Percentiles rank a stretch among this genome's conserved stretches.
Conservation (phyloP, 2,113 vertebrate species). For the Rostratula benghalensis region DNA sequence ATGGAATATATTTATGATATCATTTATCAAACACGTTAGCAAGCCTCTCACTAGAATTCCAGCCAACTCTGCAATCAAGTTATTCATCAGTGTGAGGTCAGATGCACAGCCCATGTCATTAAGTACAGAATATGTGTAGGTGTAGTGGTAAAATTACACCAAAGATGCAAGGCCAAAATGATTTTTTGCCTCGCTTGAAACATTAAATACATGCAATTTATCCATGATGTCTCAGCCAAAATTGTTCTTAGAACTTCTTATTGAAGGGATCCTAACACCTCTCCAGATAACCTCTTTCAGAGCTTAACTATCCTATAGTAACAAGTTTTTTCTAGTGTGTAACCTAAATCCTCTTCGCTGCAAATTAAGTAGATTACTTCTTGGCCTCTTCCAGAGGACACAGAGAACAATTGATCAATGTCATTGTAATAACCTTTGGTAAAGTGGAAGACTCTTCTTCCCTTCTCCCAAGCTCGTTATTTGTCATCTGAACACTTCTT, state of each 20-base stretch:
- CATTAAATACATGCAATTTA: not conserved
- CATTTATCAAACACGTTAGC: not conserved
- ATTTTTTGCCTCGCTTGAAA: not conserved
- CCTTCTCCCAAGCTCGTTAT: not conserved
- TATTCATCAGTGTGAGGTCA: not conserved
- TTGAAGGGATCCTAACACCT: not conserved
- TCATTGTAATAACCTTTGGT: not conserved
- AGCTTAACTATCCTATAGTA: not conserved
- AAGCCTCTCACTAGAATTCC: not conserved
- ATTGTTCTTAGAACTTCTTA: not conserved
- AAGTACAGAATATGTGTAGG: fast-evolving
- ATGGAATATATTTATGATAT: not conserved
- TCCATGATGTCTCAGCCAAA: not conserved
- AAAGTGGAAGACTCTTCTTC: not conserved
- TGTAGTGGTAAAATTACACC: not conserved
- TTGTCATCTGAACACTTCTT: not conserved
- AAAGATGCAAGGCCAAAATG: too few relatives aligned
- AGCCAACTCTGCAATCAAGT: not conserved
- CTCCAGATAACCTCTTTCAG: not conserved
- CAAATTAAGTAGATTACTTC: conserved; percentile 24
- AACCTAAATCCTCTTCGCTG: conserved; percentile 38
- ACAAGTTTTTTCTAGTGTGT: not conserved
- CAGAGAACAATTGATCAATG: not conserved
- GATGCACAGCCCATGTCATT: not conserved
- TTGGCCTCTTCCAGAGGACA: not conserved